Evolutionary conservation across 2,797 vertebrate species (phyloP), one percentile per base, ranked within the genome.

Genomic region (Myripristis murdjan): DNA sequence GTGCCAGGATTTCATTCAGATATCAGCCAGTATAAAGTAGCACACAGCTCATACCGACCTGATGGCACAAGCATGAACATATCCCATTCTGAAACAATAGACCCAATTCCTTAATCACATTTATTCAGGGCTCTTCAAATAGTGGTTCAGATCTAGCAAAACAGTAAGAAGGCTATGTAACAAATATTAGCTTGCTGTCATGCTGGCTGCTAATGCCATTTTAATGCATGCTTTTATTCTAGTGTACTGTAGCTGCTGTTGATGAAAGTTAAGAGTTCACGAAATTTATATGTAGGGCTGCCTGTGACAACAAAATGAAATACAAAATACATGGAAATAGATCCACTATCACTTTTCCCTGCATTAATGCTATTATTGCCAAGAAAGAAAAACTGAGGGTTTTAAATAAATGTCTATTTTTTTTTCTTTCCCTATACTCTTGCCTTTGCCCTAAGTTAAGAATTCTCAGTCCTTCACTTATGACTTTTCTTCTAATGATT

Each of bases 191-290:
- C 62, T 52, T 66, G 16, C 53, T 22, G 55, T 49, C 51, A 46
- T 74, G 28, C 43, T 73, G 52, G 57, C n/a, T 73, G 70, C 66
- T 82, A 54, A 31, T 63, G 68, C 9, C 26, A 59, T 81, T 72
- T 70, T 53, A 74, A 77, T 76, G 20, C 66, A 43, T 56, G 33
- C 59, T 24, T 53, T 56, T 10, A 73, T 73, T 64, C n/a, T 31
- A 31, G 4, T 31, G 28, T 31, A 31, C 6, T 31, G 28, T 31
- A 65, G 54, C 31, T 53, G 18, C 41, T 53, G 9, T 39, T 41
- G 44, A 43, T 69, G 37, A 68, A 74, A 66, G 28, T 47, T 49
- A n/a, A 24, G 14, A 52, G 41, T 49, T 51, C 51, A 11, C 16
- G 22, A 58, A 68, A 54, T 63, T 0, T 39, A 33, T 41, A 67